Evolutionary conservation across 2,113 vertebrate species (phyloP).

Genomic region (Beaufortia kweichowensis): DNA sequence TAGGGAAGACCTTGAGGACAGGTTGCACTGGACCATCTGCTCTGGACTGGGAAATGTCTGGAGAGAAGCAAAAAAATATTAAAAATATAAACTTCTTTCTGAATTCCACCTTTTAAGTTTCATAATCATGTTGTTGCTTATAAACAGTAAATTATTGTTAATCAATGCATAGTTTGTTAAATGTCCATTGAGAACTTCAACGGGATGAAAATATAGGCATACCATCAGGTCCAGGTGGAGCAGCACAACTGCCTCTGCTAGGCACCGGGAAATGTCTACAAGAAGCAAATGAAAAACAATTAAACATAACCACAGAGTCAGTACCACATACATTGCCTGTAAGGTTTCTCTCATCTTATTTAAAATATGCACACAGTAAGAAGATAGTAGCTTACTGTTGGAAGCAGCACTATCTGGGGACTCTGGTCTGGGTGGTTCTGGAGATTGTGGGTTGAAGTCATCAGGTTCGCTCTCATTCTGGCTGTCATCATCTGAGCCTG

Average conservation of each 20-base stretch:
- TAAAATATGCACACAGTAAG: too few relatives aligned
- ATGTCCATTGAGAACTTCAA: background rate
- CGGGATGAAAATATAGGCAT: constrained; percentile 10
- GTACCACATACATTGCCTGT: too few relatives aligned
- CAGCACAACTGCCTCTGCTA: background rate
- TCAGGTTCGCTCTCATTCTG: too few relatives aligned
- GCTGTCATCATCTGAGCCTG: too few relatives aligned
- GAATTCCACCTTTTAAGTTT: background rate
- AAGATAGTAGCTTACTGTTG: too few relatives aligned
- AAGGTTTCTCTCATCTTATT: too few relatives aligned
- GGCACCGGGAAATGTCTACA: background rate
- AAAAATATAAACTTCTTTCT: background rate
- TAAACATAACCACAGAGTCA: too few relatives aligned
- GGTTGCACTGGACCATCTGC: constrained; percentile 28
- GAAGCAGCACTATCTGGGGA: too few relatives aligned
- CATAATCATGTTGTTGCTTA: background rate
- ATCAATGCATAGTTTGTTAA: too few relatives aligned
- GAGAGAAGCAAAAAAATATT: constrained; percentile 55
- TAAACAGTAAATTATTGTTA: background rate
- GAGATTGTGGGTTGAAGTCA: too few relatives aligned
- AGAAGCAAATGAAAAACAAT: background rate
- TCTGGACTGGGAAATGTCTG: constrained; percentile 32
- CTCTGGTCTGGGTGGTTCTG: too few relatives aligned
- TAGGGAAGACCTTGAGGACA: constrained; percentile 26
- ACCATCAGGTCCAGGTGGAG: constrained; percentile 25